phyloP scores from a whole-genome alignment of 2,888 invertebrate genomes.

The Polymixis lichenea region DNA sequence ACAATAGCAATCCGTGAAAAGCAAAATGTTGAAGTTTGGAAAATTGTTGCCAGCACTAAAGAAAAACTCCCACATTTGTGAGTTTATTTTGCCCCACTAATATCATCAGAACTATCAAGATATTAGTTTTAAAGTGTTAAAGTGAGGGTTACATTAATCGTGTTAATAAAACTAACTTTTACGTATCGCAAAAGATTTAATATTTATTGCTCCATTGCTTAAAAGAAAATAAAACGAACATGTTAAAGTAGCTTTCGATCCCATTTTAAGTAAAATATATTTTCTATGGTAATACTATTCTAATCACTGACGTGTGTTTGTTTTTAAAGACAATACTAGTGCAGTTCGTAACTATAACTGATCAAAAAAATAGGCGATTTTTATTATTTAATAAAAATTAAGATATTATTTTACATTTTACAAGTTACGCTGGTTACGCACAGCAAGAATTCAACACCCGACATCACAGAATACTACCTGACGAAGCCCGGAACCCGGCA shows the following conservation, averaged over 20 bases:
- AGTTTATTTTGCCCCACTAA: neutral
- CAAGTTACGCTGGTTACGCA: too few species aligned
- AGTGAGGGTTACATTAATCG: rapidly evolving
- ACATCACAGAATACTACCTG: too few species aligned
- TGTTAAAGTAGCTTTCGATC: neutral
- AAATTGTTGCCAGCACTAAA: slow-evolving; percentile 51
- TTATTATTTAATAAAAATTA: too few species aligned
- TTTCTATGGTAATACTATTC: slow-evolving; percentile 40
- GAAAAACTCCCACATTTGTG: slow-evolving; percentile 22
- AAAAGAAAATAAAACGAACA: neutral
- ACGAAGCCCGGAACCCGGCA: too few species aligned
- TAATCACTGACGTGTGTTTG: slow-evolving; percentile 64
- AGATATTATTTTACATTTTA: too few species aligned
- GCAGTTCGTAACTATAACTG: neutral
- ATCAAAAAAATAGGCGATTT: slow-evolving; percentile 10
- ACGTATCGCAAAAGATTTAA: too few species aligned
- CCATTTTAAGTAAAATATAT: slow-evolving; percentile 24
- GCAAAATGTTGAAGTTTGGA: slow-evolving; percentile 67
- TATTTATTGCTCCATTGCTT: neutral
- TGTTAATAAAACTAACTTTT: neutral
- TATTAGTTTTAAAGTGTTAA: too few species aligned
- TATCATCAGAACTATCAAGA: neutral
- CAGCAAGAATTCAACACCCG: too few species aligned
- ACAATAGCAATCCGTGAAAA: slow-evolving; percentile 62
- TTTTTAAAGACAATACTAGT: slow-evolving; percentile 57